Conservation (phyloP, 2,113 vertebrate genomes). For the Ageneiosus marmoratus region DNA sequence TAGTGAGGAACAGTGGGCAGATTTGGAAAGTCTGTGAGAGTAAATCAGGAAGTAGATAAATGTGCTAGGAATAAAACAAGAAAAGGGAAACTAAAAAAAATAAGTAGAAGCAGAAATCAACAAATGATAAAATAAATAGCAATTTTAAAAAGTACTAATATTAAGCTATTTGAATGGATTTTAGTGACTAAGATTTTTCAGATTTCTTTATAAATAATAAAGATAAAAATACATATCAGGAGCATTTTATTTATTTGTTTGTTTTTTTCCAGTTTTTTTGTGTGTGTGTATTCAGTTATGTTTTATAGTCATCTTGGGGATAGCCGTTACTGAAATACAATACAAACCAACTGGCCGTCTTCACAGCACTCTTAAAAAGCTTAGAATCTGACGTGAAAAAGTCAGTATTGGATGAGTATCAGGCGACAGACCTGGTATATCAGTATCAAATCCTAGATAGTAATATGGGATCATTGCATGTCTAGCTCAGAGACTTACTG, state of each 20-base stretch:
- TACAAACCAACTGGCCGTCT: neutral
- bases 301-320: neutral
- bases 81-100: neutral
- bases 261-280: neutral
- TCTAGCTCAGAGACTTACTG: neutral
- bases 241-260: neutral
- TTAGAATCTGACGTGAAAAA: neutral
- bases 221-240: neutral
- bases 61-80: neutral
- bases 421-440: neutral
- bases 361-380: neutral
- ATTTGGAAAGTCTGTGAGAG: neutral
- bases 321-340: neutral
- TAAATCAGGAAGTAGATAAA: neutral
- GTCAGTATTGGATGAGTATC: neutral
- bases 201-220: neutral
- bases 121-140: neutral
- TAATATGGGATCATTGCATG: neutral
- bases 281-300: neutral
- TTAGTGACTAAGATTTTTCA: neutral
- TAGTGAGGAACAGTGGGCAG: neutral
- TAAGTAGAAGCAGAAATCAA: neutral
- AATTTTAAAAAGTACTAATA: neutral
- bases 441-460: slow-evolving; percentile 3
- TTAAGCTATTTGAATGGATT: neutral